These are phyloP conservation scores for Chrysolina oricalcia DNA, from an alignment of 2,888 invertebrate species.

Conservation along the genomic window DNA sequence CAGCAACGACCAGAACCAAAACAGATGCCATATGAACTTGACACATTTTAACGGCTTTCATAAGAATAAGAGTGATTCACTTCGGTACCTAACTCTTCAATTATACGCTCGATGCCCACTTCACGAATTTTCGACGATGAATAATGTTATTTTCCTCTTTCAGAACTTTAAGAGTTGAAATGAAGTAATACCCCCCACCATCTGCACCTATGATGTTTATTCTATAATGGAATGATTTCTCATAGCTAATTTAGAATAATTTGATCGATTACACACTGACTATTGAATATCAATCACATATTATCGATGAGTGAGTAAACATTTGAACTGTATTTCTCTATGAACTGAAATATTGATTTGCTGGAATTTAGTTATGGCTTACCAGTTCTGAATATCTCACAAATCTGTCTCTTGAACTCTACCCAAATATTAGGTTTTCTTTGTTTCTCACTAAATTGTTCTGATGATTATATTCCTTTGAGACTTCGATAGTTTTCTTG, in stretches of 20 bases:
- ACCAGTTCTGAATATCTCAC: too few relatives aligned
- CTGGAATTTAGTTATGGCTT: too few relatives aligned
- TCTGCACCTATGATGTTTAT: constrained; percentile 14
- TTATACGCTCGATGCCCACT: constrained; percentile 32
- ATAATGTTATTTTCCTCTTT: constrained; percentile 29
- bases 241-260: neutral
- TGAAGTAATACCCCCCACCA: constrained; percentile 28
- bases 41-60: constrained; percentile 44
- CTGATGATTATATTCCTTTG: too few relatives aligned
- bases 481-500: too few relatives aligned
- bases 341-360: too few relatives aligned
- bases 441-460: too few relatives aligned
- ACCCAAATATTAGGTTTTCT: too few relatives aligned
- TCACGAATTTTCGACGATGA: constrained; percentile 37
- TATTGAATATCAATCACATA: too few relatives aligned
- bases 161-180: constrained; percentile 26
- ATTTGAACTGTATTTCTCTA: too few relatives aligned
- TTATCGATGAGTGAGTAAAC: too few relatives aligned
- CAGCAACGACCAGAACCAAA: constrained; percentile 31
- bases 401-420: too few relatives aligned
- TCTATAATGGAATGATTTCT: constrained; percentile 3
- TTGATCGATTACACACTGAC: neutral
- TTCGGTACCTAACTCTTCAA: constrained; percentile 25
- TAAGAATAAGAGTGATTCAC: constrained; percentile 38
- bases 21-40: constrained; percentile 32